phyloP scores from a whole-genome alignment of 2,888 invertebrate species.

The Drosophila quasianomalipes region DNA sequence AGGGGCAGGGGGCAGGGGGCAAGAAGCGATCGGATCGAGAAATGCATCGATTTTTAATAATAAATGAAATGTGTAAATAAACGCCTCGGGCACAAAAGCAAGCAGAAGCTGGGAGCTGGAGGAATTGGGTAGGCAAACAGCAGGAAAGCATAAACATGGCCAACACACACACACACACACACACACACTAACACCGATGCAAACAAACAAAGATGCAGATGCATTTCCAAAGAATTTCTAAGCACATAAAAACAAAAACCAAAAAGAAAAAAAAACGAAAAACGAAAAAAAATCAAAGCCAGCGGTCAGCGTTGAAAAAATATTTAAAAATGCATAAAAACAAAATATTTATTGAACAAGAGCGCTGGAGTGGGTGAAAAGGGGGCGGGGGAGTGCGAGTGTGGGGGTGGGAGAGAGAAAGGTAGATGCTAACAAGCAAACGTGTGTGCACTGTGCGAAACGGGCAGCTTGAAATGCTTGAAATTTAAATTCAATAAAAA shows the following conservation, averaged over 20 bases:
- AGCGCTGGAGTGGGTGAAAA: neutral
- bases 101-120: conserved; percentile 23
- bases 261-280: neutral
- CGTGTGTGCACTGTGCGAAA: conserved; percentile 13
- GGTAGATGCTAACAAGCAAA: conserved; percentile 64
- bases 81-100: conserved; percentile 35
- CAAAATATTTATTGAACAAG: conserved; percentile 79
- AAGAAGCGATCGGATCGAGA: conserved; percentile 6
- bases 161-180: conserved; percentile 50
- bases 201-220: conserved; percentile 50
- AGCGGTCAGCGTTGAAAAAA: conserved; percentile 69
- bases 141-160: conserved; percentile 78
- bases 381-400: neutral
- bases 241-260: conserved; percentile 63
- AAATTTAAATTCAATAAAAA: neutral
- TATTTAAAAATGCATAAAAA: conserved; percentile 81
- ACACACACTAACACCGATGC: conserved; percentile 44
- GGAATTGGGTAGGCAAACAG: conserved; percentile 78
- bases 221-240: conserved; percentile 80
- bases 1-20: no score
- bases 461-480: rapidly evolving
- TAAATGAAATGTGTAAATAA: conserved; percentile 80
- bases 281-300: conserved; percentile 56
- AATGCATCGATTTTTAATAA: conserved; percentile 69
- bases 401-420: conserved; percentile 1